Percentiles rank a stretch among this genome's conserved stretches.
These are phyloP conservation scores for Tylochromis polylepis DNA, from an alignment of 2,113 vertebrate species.

Conservation along the genomic window DNA sequence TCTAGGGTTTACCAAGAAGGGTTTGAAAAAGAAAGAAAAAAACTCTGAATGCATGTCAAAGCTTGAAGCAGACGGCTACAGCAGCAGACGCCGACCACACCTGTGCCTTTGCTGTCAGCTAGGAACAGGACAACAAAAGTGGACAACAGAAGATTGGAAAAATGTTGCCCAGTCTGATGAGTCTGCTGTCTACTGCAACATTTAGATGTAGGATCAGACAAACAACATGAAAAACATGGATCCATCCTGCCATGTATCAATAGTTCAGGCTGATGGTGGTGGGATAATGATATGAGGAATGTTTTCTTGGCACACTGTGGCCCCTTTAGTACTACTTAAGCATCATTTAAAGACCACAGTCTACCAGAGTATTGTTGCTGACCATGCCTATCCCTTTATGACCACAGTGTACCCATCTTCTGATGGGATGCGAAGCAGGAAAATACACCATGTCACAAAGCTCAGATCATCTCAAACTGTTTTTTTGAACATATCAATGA, in stretches of 20 bases:
- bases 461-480: neutral
- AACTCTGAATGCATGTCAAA: neutral
- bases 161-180: neutral
- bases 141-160: neutral
- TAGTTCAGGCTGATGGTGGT: neutral
- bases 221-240: neutral
- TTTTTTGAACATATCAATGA: neutral
- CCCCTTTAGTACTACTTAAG: neutral
- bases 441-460: neutral
- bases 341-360: neutral
- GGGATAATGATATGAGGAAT: neutral
- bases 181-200: neutral
- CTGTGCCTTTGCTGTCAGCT: neutral
- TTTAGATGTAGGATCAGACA: neutral
- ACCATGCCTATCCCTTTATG: neutral
- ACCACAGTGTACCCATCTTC: neutral
- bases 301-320: neutral
- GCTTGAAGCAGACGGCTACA: neutral
- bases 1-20: neutral
- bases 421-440: neutral
- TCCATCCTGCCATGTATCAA: neutral
- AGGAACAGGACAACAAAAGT: neutral
- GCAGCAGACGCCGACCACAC: neutral
- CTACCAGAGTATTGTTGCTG: neutral
- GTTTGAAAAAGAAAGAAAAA: neutral